phyloP scores from a whole-genome alignment of 2,113 vertebrate species.

The Solea senegalensis region DNA sequence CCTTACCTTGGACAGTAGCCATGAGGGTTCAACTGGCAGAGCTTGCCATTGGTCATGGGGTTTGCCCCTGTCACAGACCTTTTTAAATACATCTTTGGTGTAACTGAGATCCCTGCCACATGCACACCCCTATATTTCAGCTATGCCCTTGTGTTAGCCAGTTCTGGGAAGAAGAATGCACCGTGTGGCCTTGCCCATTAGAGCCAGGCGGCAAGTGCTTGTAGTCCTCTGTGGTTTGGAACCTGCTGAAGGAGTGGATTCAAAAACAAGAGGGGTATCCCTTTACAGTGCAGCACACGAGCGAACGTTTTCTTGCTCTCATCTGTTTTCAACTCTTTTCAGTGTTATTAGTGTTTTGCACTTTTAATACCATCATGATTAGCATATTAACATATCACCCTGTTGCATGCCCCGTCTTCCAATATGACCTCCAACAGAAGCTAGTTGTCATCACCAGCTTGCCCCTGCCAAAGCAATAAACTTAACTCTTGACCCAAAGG shows the following conservation, averaged over 20 bases:
- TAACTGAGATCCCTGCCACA: constrained; percentile 79
- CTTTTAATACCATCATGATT: constrained; percentile 28
- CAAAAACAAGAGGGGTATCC: constrained; percentile 44
- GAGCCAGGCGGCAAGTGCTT: constrained; percentile 57
- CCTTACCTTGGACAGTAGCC: constrained; percentile 73
- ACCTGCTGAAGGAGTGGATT: constrained; percentile 66
- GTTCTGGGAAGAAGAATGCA: constrained; percentile 75
- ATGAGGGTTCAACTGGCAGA: constrained; percentile 77
- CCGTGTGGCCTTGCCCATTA: constrained; percentile 70
- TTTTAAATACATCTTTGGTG: constrained; percentile 82
- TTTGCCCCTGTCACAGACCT: constrained; percentile 68
- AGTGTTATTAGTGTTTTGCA: not conserved
- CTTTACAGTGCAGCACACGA: constrained; percentile 27
- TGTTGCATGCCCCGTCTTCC: constrained; percentile 42
- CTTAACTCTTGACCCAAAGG: constrained; percentile 74
- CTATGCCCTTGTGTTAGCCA: constrained; percentile 74
- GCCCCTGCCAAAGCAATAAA: constrained; percentile 78
- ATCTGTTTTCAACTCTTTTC: not conserved
- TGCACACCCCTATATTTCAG: constrained; percentile 74
- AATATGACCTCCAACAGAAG: constrained; percentile 73
- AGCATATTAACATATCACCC: constrained; percentile 32
- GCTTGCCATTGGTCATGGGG: constrained; percentile 72
- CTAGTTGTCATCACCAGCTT: constrained; percentile 73
- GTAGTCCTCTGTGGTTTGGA: constrained; percentile 58
- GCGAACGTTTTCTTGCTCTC: not conserved